Base-by-base conservation (phyloP, 2,113 vertebrate species). In the Oenanthe oenanthe region DNA sequence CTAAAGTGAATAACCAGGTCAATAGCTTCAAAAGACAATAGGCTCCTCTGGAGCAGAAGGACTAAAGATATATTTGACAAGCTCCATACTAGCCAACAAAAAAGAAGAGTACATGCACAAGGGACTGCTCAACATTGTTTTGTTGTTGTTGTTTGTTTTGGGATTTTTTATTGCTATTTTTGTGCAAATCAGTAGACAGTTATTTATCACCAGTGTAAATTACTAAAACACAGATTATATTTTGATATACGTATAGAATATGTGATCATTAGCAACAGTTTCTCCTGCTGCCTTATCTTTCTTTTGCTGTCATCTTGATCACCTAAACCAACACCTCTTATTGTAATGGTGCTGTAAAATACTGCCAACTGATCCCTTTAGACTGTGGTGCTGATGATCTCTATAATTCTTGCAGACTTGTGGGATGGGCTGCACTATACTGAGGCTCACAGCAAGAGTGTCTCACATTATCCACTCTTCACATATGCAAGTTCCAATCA, bases 321-420 rank as follows among this genome's bases (percentile, higher is more conserved):
- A 22, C 0, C 1, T 54, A 54, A 62, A 88, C 4, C 6, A 29
- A 2, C 8, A 43, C 3, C 2, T 43, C 1, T 45, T 68, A 12
- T 16, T 74, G 10, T 45, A 87, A 40, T 6, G 12, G 10, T 36
- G 21, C 26, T 78, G 5, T 50, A n/a, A 78, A 66, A 9, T 47
- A 25, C 8, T 77, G n/a, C 36, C 21, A 75, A 3, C 12, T 17
- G 28, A 81, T 54, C 3, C 6, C 5, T 58, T 67, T 20, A 74
- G 19, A 40, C 13, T 63, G 12, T 24, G 8, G 9, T 72, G 22
- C 29, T 68, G 36, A 72, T 29, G 11, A 19, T 38, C 12, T 43
- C 36, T 29, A 7, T 47, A 20, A 76, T 16, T 14, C 17, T 32
- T 60, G 10, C 26, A 61, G 20, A 85, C 21, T 18, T 38, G 17